Base-by-base conservation (phyloP, 2,797 vertebrate genomes). In the Pseudotriccus pelzelni region DNA sequence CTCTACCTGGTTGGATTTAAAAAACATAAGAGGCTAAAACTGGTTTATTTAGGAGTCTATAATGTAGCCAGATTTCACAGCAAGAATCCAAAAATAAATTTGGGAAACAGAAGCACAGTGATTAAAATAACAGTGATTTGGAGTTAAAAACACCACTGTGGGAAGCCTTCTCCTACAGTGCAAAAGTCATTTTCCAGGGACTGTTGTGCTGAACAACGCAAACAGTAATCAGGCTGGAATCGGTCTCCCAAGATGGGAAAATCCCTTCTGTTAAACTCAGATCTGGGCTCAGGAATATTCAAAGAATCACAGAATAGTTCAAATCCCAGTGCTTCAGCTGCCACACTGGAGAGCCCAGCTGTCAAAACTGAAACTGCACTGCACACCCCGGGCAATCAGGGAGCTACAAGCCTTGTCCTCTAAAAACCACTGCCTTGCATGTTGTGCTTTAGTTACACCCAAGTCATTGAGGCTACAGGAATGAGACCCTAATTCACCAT, bases 71-170 rank as follows among this genome's bases (percentile, higher is more conserved):
- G 23, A 70, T 37, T 87, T 89, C 72, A 79, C 58, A 77, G 72
- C 64, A 69, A 82, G 56, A 49, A 82, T 73, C 37, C 60, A 70
- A 87, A 89, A 91, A 63, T n/a, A 67, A 12, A 87, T 87, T 32
- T 69, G 79, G 72, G 76, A 89, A 95, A 69, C 68, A 91, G 70
- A 94, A 70, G 32, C 36, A 44, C 0, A 1, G 24, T 73, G 70
- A 92, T 87, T 76, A 89, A 89, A 89, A 50, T 55, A 96, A 92
- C 87, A 85, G 67, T 37, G 47, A 83, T 76, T 63, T 67, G 75
- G 56, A 91, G 19, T 80, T 80, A 32, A 84, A 80, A 90, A n/a
- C 9, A 7, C 10, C 11, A 4, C 68, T n/a, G n/a, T 5, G 15
- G 25, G 39, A 87, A 87, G 60, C 74, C 63, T 79, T 41, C 24